phyloP scores from a whole-genome alignment of 1,140 invertebrate genomes.

The Caenorhabditis elegans region DNA sequence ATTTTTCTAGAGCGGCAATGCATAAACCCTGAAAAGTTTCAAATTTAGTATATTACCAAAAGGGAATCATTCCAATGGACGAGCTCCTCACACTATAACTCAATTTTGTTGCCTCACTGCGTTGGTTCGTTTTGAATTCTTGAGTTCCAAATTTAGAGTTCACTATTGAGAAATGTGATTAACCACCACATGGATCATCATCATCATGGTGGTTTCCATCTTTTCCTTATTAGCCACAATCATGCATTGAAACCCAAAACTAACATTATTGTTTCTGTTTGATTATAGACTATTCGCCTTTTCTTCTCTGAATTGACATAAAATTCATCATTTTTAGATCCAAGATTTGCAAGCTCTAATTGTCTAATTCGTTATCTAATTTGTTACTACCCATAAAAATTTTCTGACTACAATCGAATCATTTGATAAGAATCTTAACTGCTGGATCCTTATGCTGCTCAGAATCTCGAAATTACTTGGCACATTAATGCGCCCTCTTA shows the following conservation, averaged over 20 bases:
- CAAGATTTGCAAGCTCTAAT: neutral
- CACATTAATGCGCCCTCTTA: neutral
- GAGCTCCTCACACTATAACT: slow-evolving; percentile 16
- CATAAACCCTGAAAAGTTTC: too few relatives aligned
- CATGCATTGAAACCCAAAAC: neutral
- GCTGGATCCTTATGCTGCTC: slow-evolving; percentile 21
- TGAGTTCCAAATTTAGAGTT: slow-evolving; percentile 17
- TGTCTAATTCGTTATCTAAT: slow-evolving; percentile 3
- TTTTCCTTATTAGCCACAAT: slow-evolving; percentile 9
- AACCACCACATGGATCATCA: slow-evolving; percentile 18
- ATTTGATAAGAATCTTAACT: slow-evolving; percentile 26
- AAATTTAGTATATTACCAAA: too few relatives aligned
- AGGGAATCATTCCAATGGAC: neutral
- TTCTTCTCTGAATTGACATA: too few relatives aligned
- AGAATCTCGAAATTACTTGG: slow-evolving; percentile 8
- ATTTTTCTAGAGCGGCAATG: too few relatives aligned
- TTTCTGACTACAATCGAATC: neutral
- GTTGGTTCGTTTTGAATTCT: neutral
- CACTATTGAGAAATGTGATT: slow-evolving; percentile 21
- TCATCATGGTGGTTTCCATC: neutral
- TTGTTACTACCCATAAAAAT: neutral
- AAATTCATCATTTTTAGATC: too few relatives aligned
- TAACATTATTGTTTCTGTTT: slow-evolving; percentile 21
- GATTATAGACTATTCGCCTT: too few relatives aligned
- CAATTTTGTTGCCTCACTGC: neutral